phyloP scores from a whole-genome alignment of 2,888 invertebrate genomes.

The Salticus scenicus region DNA sequence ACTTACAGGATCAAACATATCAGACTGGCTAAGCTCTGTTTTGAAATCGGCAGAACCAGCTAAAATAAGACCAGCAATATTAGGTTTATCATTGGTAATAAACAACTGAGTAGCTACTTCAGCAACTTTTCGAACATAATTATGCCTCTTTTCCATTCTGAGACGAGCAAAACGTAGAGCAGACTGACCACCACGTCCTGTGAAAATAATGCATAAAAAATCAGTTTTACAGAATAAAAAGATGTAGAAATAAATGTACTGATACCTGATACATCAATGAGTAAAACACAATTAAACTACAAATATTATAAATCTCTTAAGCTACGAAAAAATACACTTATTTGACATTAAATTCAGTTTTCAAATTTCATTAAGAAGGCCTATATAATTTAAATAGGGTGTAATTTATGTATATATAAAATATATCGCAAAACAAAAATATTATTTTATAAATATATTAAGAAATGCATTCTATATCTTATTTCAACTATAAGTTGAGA shows the following conservation, averaged over 20 bases:
- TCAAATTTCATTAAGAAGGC: too few relatives aligned
- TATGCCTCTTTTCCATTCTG: conserved; percentile 99
- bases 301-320: too few relatives aligned
- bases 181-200: conserved; percentile 97
- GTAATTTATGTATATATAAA: too few relatives aligned
- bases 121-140: conserved; percentile 98
- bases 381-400: too few relatives aligned
- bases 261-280: too few relatives aligned
- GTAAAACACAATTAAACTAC: too few relatives aligned
- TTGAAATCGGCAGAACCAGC: conserved; percentile 99
- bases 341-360: too few relatives aligned
- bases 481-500: too few relatives aligned
- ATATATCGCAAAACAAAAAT: too few relatives aligned
- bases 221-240: neutral
- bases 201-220: conserved; percentile 15
- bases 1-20: conserved; percentile 99
- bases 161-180: conserved; percentile 99
- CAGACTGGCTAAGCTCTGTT: conserved; percentile 99
- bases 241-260: neutral
- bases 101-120: conserved; percentile 97
- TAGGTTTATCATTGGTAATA: conserved; percentile 97
- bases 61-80: conserved; percentile 96
- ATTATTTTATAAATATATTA: too few relatives aligned
- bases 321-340: too few relatives aligned
- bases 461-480: too few relatives aligned